Base-by-base conservation (phyloP, 2,797 vertebrate genomes). In the Leptoclinus maculatus region DNA sequence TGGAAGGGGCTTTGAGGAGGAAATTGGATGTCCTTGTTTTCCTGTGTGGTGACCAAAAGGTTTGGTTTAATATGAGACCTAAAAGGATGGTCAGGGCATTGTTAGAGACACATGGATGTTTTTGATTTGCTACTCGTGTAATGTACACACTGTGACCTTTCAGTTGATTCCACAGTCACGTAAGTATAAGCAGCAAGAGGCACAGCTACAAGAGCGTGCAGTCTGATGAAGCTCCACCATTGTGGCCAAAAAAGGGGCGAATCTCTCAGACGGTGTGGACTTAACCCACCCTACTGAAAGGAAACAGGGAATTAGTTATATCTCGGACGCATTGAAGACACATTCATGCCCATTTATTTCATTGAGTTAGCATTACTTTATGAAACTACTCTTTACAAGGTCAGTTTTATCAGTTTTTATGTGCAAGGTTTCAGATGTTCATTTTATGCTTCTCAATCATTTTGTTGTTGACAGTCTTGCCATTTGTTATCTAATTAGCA, bases 21-120 rank as follows among this genome's bases (percentile, higher is more conserved):
- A n/a, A 76, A 77, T 72, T 69, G 72, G 49, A 47, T 56, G 49
- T 78, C 74, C 39, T 68, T 63, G 27, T 77, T 71, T 73, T 72
- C 5, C 10, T 25, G 1, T 43, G 23, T 67, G 59, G 43, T 10
- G 32, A 65, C 38, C n/a, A 17, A 25, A 34, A 29, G 27, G 16
- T 53, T 62, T 66, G 12, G 4, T 67, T 62, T 57, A 8, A 66
- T 51, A 6, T 43, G 4, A 34, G 0, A 71, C 32, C 36, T 54
- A 19, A 51, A 51, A 58, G 16, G 8, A 41, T 29, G 57, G 36
- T 59, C 64, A 49, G 53, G 67, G 25, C 38, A 38, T 39, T 60
- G 12, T 43, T 58, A 17, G 23, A 34, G 43, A 74, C 25, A 57
- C 1, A 1, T 14, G 3, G 8, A 54, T 27, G 43, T 56, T 25